Evolutionary conservation across 2,888 invertebrate genomes (phyloP), one percentile per base, ranked within the genome.

Genomic region (Trypoxylon attenuatum): DNA sequence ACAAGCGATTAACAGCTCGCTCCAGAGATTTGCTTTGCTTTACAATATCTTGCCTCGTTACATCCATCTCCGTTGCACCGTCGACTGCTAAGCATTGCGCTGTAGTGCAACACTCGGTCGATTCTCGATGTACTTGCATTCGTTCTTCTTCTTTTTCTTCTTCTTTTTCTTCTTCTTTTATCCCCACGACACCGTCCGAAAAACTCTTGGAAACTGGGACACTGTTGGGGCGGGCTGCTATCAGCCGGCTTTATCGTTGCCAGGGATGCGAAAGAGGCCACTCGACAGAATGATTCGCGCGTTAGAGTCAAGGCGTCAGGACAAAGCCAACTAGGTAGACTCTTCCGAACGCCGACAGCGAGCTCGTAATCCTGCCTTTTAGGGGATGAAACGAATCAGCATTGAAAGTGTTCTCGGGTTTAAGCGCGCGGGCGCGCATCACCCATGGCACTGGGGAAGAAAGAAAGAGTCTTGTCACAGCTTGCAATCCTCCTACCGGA

Each of bases 371-470:
- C 57, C 38, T 61, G 49, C 49, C 66, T 66, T 67, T 77, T 66
- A 77, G 57, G 55, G 57, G 64, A 68, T 68, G 62, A 70, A 70
- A 62, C 60, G 72, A 68, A 74, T 74, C 69, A 61, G 68, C 74
- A 74, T 74, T 57, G 65, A 51, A 72, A 66, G 72, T 60, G 76
- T 72, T 62, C 53, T 56, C 52, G 68, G 50, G 41, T 63, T 77
- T 71, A 71, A 71, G 33, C 33, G 10, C 13, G 33, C 33, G n/a
- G n/a, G 50, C 54, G 33, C 39, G 45, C 10, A 38, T 38, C 15
- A 42, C 18, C 10, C 33, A 13, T 19, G 15, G 29, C 27, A 43
- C 51, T 46, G 39, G 8, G 15, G 25, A 39, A 42, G 51, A 45
- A 60, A 50, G 45, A 45, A 45, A 43, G 43, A 27, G 43, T 21